Evolutionary conservation across 2,113 vertebrate genomes (phyloP).

Genomic region (Lampris megalopsis): DNA sequence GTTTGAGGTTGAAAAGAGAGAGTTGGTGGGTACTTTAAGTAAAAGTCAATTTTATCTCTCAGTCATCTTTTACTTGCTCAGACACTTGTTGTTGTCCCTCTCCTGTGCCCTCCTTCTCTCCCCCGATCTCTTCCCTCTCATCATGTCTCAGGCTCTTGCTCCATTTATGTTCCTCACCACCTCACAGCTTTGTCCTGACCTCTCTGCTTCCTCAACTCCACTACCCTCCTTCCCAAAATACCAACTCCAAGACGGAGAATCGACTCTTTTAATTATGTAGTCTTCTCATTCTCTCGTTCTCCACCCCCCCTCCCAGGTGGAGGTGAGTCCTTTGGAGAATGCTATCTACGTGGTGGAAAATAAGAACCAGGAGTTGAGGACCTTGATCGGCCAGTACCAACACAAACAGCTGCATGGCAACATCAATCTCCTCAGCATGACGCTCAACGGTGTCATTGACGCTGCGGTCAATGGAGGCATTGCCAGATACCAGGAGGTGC

Average conservation of each 20-base stretch:
- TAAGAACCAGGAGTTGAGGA: conserved; percentile 97
- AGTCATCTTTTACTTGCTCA: background rate
- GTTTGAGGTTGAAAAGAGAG: conserved; percentile 98
- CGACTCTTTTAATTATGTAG: no score
- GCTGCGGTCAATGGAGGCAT: conserved; percentile 97
- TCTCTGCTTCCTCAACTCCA: no score
- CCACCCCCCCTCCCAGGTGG: conserved; percentile 83
- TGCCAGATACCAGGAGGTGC: conserved; percentile 96
- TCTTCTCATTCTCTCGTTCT: no score
- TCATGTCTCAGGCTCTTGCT: no score
- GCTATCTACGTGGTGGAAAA: conserved; percentile 97
- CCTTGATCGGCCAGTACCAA: conserved; percentile 96
- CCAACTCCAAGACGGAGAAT: no score
- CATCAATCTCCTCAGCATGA: conserved; percentile 99
- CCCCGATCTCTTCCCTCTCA: background rate
- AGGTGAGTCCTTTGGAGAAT: conserved; percentile 97
- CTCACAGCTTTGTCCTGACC: no score
- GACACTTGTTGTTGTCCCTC: background rate
- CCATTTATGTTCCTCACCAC: no score
- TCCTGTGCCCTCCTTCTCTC: no score
- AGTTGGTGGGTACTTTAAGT: conserved; percentile 86
- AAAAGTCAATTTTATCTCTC: background rate
- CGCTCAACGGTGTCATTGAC: conserved; percentile 97
- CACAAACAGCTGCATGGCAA: conserved; percentile 96
- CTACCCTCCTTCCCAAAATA: no score